Base-by-base conservation (phyloP, 2,888 invertebrate species). In the Agriopis leucophaearia region DNA sequence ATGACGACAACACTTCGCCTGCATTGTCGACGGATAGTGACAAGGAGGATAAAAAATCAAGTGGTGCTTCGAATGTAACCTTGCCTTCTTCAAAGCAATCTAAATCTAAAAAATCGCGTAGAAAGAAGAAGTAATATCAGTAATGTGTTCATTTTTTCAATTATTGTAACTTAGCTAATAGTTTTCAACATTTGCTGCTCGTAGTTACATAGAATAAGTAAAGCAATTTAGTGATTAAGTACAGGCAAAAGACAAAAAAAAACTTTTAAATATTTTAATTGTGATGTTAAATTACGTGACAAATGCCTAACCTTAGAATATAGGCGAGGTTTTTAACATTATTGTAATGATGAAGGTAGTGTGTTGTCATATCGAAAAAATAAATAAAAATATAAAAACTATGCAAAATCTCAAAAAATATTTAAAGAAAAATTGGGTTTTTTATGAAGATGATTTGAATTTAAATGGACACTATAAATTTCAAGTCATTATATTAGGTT, bases 121-220 rank as follows among this genome's bases (percentile, higher is more conserved):
- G 94, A 82, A 95, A 95, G 90, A 95, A 95, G 83, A 95, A 95
- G 88, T 95, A 95, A 93, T 81, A 79, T 78, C 77, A 78, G 47
- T 74, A 80, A 82, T 84, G 88, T 88, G 87, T 89, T 88, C 86
- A 87, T 77, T 78, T 81, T 80, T 82, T 80, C 76, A 74, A 79
- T 79, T 80, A 78, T 78, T 81, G 75, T 83, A 79, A 80, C 78
- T 66, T 70, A 68, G 69, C 68, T 73, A 70, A 55, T 73, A 75
- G 74, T 65, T 71, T 81, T 78, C 78, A 78, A 81, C 73, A 80
- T 84, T 84, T 82, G 85, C 85, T 85, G 86, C 85, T 87, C 80
- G 81, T 86, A 86, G 81, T 84, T 79, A 82, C 78, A 61, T 85
- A 87, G 83, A 81, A 9, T 86, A 85, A 84, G 80, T 83, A 83